Percentiles rank a stretch among this genome's conserved stretches.
Evolutionary conservation across 2,888 invertebrate genomes (phyloP).

Genomic region (Zhuqinia jingwanae): DNA sequence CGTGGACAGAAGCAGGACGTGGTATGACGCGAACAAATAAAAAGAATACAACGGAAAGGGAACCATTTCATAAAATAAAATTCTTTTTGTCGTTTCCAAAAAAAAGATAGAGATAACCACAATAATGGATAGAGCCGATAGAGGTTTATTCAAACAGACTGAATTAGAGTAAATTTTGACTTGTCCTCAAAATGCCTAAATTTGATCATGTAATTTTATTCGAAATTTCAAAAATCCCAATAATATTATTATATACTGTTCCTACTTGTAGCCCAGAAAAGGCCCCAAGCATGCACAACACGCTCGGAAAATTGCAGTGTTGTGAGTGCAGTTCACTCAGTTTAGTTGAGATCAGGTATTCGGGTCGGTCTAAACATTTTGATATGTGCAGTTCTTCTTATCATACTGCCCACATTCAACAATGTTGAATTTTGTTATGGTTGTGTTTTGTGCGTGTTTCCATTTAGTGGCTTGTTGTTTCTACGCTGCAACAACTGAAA

Average conservation of each 20-base stretch:
- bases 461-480: too few relatives aligned
- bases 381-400: neutral
- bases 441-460: neutral
- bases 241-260: too few relatives aligned
- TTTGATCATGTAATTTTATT: conserved; percentile 20
- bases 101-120: neutral
- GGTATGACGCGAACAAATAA: too few relatives aligned
- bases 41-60: too few relatives aligned
- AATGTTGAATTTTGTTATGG: neutral
- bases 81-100: neutral
- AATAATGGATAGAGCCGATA: neutral
- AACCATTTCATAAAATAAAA: neutral
- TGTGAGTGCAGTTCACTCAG: neutral
- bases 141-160: neutral
- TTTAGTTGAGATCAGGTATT: neutral
- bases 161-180: neutral
- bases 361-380: neutral
- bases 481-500: too few relatives aligned
- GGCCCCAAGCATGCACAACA: conserved; percentile 16
- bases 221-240: conserved; percentile 43
- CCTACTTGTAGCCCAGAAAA: neutral
- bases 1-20: too few relatives aligned
- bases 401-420: neutral
- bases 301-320: neutral
- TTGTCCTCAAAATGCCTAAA: neutral